These are phyloP conservation scores for Chrysopilus asiliformis DNA, from an alignment of 2,888 invertebrate genomes.

Conservation along the genomic window DNA sequence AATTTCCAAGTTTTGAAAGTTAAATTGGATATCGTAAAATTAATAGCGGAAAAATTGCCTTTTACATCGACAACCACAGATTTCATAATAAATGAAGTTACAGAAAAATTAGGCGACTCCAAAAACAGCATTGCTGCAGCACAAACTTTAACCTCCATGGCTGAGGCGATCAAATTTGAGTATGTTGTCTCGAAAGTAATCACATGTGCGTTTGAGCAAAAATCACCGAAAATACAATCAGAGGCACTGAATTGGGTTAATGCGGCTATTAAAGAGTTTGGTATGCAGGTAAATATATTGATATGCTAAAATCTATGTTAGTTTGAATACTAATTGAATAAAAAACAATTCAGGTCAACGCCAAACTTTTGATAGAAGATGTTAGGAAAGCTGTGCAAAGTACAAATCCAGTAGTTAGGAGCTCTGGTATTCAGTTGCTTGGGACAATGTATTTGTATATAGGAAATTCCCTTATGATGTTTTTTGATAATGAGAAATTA, in stretches of 20 bases:
- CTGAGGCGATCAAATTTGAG: slow-evolving; percentile 65
- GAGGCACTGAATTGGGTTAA: slow-evolving; percentile 73
- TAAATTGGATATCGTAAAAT: slow-evolving; percentile 64
- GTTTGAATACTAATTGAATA: not conserved
- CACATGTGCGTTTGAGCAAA: slow-evolving; percentile 68
- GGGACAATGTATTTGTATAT: slow-evolving; percentile 72
- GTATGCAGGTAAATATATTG: slow-evolving; percentile 38
- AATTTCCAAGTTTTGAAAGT: slow-evolving; percentile 84
- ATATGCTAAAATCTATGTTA: not conserved
- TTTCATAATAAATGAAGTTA: slow-evolving; percentile 62
- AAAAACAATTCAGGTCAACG: slow-evolving; percentile 42
- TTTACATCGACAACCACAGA: slow-evolving; percentile 61
- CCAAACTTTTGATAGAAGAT: slow-evolving; percentile 59
- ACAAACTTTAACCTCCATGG: slow-evolving; percentile 53
- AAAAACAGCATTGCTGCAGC: slow-evolving; percentile 58
- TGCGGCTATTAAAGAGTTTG: slow-evolving; percentile 71
- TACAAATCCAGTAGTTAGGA: slow-evolving; percentile 72
- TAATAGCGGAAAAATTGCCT: slow-evolving; percentile 60
- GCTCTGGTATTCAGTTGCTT: slow-evolving; percentile 48
- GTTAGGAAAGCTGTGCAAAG: slow-evolving; percentile 73
- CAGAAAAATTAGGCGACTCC: slow-evolving; percentile 72
- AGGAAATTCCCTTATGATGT: slow-evolving; percentile 53
- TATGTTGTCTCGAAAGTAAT: slow-evolving; percentile 58
- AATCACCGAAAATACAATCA: slow-evolving; percentile 82
- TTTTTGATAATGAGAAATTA: slow-evolving; percentile 79